Conservation (phyloP, 2,888 invertebrate species). For the Acrobasis repandana region DNA sequence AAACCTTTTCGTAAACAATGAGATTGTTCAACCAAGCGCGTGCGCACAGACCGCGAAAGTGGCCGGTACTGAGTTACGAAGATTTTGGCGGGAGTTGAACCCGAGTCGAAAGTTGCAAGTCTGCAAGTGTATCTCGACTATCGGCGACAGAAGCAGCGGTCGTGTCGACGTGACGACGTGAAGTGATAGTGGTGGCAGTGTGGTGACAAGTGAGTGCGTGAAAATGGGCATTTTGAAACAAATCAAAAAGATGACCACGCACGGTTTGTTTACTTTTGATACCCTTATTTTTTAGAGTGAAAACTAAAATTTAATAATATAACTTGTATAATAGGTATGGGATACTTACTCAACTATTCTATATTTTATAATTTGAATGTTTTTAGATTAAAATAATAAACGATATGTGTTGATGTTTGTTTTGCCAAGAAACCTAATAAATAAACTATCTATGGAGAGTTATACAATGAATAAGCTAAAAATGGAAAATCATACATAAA, state of each 20-base stretch:
- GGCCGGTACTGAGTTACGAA: constrained; percentile 4
- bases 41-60: constrained; percentile 17
- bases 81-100: constrained; percentile 61
- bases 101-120: constrained; percentile 53
- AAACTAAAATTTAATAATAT: background rate
- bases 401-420: too few species aligned
- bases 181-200: constrained; percentile 31
- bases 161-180: constrained; percentile 37
- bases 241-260: constrained; percentile 68
- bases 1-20: background rate
- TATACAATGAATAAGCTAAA: too few species aligned
- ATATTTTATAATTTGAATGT: too few species aligned
- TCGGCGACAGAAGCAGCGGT: constrained; percentile 53
- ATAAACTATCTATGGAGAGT: too few species aligned
- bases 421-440: too few species aligned
- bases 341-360: too few species aligned
- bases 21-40: background rate
- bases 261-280: constrained; percentile 56
- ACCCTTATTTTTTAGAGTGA: background rate
- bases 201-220: constrained; percentile 31
- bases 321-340: too few species aligned
- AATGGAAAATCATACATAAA: too few species aligned
- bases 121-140: constrained; percentile 54
- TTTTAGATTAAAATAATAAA: too few species aligned
- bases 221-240: constrained; percentile 75